A percentile compares a stretch with the other conserved stretches of the same genome.
These are phyloP conservation scores for Lagorchestes hirsutus DNA, from an alignment of 2,797 vertebrate species.

Conservation along the genomic window DNA sequence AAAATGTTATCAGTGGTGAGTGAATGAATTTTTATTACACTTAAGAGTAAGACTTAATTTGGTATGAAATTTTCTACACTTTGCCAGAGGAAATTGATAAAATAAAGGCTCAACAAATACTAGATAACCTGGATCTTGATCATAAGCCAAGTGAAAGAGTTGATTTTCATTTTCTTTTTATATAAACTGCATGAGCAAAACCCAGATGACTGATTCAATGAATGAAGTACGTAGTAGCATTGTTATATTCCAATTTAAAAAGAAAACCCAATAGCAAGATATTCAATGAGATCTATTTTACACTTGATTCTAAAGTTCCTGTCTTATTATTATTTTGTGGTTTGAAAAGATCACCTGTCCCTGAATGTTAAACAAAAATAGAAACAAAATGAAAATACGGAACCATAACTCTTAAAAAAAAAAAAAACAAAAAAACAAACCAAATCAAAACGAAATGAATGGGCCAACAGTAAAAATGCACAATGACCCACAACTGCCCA, in stretches of 20 bases:
- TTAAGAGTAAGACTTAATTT: constrained; percentile 74
- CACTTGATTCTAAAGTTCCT: constrained; percentile 78
- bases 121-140: constrained; percentile 78
- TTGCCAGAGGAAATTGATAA: constrained; percentile 72
- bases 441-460: constrained; percentile 82
- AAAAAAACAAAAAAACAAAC: constrained; percentile 24
- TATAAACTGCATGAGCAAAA: constrained; percentile 66
- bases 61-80: constrained; percentile 73
- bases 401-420: constrained; percentile 80
- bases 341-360: constrained; percentile 86
- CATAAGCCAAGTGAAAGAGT: constrained; percentile 72
- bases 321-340: constrained; percentile 64
- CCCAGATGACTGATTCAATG: constrained; percentile 74
- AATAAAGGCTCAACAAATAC: constrained; percentile 68
- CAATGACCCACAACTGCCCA: constrained; percentile 82
- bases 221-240: constrained; percentile 72
- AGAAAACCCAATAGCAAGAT: constrained; percentile 76
- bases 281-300: constrained; percentile 78
- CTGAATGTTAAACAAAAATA: constrained; percentile 86
- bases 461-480: constrained; percentile 88
- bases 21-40: constrained; percentile 76
- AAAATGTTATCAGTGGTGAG: constrained; percentile 75
- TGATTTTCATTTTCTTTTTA: constrained; percentile 57
- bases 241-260: constrained; percentile 79
- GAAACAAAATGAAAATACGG: constrained; percentile 84